Conservation (phyloP, 2,888 invertebrate genomes). For the Caenorhabditis virilis region DNA sequence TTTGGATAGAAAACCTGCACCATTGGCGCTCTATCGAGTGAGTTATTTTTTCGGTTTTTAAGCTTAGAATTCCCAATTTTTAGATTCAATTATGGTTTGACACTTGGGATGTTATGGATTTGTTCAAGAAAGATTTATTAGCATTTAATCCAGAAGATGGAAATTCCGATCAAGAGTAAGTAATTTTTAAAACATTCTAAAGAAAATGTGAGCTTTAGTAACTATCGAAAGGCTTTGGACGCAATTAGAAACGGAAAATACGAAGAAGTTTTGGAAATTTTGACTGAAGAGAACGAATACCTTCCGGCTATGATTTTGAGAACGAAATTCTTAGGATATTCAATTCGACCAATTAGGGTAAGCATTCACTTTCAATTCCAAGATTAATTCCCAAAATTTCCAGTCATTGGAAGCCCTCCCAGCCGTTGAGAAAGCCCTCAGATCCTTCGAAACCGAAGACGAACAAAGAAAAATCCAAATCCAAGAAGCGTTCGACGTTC, state of each 20-base stretch:
- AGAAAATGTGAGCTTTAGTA: constrained; percentile 4
- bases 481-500: constrained; percentile 22
- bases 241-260: constrained; percentile 19
- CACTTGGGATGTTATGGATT: constrained; percentile 31
- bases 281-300: constrained; percentile 7
- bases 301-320: constrained; percentile 27
- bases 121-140: constrained; percentile 26
- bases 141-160: constrained; percentile 10
- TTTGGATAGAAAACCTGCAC: constrained; percentile 8
- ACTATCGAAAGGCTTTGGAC: constrained; percentile 13
- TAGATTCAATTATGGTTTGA: constrained; percentile 34
- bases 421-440: constrained; percentile 1
- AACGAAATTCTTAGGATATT: constrained; percentile 26
- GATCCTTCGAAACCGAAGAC: constrained; percentile 3
- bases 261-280: constrained; percentile 6
- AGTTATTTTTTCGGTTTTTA: background rate
- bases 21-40: constrained; percentile 17
- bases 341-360: constrained; percentile 12
- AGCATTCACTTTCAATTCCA: background rate
- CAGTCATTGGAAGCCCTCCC: background rate
- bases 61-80: background rate
- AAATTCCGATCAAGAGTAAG: constrained; percentile 15
- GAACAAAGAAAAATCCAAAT: constrained; percentile 10
- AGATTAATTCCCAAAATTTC: too few species aligned
- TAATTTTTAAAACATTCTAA: background rate